These are phyloP conservation scores for Thamnaconus septentrionalis DNA, from an alignment of 2,113 vertebrate species.

Conservation along the genomic window DNA sequence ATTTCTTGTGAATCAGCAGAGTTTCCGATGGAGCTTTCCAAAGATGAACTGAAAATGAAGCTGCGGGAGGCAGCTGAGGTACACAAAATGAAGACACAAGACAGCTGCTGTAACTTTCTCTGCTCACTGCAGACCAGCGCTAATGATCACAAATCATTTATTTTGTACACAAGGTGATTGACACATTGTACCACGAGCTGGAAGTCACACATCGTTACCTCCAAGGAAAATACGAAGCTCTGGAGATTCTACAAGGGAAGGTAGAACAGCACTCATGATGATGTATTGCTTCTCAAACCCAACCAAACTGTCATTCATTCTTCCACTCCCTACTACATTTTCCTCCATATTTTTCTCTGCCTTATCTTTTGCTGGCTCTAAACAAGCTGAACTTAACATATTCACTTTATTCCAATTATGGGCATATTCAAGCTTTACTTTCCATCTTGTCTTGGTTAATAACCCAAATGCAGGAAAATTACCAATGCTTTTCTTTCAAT, in stretches of 20 bases:
- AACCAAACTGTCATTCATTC: neutral
- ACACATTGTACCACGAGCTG: conserved; percentile 84
- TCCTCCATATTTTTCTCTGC: no score
- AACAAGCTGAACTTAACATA: no score
- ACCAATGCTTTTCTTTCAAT: no score
- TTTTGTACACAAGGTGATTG: conserved; percentile 75
- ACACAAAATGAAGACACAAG: neutral
- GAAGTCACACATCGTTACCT: conserved; percentile 87
- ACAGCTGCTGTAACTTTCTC: neutral
- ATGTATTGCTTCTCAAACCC: neutral
- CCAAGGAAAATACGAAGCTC: conserved; percentile 91
- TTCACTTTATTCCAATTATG: no score
- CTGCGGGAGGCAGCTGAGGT: conserved; percentile 81
- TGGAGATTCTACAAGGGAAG: conserved; percentile 91
- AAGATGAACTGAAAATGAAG: conserved; percentile 43
- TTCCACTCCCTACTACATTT: no score
- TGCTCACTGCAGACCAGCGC: neutral
- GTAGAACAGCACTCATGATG: conserved; percentile 60
- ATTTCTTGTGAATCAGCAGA: conserved; percentile 55
- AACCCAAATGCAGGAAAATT: no score
- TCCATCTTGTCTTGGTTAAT: no score
- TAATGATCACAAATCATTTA: neutral
- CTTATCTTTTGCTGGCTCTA: no score
- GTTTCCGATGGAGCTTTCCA: conserved; percentile 61
- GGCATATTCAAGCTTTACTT: no score